Conservation (phyloP, 2,113 vertebrate genomes). For the Gallinago jamesoni region DNA sequence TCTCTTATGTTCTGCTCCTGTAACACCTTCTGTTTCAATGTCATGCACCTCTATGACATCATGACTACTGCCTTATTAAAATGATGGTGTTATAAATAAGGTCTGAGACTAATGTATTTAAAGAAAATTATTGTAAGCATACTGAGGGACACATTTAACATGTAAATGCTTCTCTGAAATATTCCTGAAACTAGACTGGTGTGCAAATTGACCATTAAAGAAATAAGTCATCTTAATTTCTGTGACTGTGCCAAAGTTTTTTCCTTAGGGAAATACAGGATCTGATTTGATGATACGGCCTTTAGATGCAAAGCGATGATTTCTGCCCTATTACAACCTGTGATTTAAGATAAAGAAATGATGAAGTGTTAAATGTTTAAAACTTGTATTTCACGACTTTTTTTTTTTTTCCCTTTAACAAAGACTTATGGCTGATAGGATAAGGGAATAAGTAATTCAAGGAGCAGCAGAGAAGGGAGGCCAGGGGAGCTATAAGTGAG, state of each 20-base stretch:
- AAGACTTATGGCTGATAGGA: neutral
- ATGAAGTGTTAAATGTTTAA: neutral
- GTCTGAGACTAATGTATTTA: neutral
- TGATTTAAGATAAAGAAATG: neutral
- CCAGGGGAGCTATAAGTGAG: neutral
- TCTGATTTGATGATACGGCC: neutral
- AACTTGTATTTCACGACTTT: neutral
- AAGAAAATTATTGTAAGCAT: neutral
- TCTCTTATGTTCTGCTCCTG: neutral
- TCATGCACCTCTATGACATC: neutral
- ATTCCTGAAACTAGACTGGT: neutral
- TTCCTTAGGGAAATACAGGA: neutral
- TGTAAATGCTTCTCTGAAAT: neutral
- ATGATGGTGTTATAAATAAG: neutral
- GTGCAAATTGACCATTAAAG: neutral
- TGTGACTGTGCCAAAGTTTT: slow-evolving; percentile 7
- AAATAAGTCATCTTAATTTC: neutral
- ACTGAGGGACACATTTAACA: neutral
- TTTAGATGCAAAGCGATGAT: neutral
- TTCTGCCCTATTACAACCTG: neutral
- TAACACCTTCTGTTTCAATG: neutral
- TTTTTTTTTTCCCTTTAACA: neutral
- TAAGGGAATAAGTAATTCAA: neutral
- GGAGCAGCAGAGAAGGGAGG: neutral
- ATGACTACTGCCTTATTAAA: neutral